phyloP scores from a whole-genome alignment of 2,113 vertebrate species.

The Peromyscus leucopus region DNA sequence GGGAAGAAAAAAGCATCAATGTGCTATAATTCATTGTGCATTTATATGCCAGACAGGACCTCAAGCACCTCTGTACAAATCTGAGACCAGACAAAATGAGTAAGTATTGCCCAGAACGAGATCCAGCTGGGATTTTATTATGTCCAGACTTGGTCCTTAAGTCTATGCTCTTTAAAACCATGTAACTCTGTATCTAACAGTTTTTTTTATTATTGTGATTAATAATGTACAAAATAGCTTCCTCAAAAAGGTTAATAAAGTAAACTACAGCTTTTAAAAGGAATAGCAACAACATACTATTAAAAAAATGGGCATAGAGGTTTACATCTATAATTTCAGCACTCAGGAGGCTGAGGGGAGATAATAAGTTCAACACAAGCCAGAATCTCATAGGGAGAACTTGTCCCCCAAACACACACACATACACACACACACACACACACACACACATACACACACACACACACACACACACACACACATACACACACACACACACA shows the following conservation, averaged over 20 bases:
- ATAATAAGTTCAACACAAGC: neutral
- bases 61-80: neutral
- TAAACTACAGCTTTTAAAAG: neutral
- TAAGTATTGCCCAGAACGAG: neutral
- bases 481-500: no score
- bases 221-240: slow-evolving; percentile 6
- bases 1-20: neutral
- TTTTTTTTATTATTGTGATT: neutral
- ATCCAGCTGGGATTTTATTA: neutral
- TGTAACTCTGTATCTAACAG: slow-evolving; percentile 4
- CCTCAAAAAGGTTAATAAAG: neutral
- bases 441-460: neutral
- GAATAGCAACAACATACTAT: neutral
- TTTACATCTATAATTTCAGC: neutral
- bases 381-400: neutral
- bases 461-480: neutral
- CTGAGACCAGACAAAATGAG: neutral
- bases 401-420: neutral
- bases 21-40: neutral
- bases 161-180: neutral
- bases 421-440: neutral
- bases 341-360: neutral
- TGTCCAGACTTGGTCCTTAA: slow-evolving; percentile 15
- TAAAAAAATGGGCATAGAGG: neutral
- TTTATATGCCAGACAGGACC: neutral